phyloP scores from a whole-genome alignment of 1,140 invertebrate genomes.

The Rhysida immarginata region DNA sequence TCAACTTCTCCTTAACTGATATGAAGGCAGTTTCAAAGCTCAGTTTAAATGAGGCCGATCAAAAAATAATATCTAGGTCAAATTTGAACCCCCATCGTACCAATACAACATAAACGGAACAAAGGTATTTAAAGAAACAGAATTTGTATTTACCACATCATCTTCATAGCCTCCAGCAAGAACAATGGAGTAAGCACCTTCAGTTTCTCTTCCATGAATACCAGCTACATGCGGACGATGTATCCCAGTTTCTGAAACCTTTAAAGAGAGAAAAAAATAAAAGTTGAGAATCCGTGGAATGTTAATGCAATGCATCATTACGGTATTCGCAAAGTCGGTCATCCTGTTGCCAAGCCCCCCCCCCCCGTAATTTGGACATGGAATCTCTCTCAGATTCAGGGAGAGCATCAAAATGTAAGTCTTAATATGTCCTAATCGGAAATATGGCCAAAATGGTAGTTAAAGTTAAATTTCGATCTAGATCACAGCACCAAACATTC shows the following conservation, averaged over 20 bases:
- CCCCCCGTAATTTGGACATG: neutral
- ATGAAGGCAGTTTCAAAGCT: too few relatives aligned
- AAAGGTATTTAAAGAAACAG: too few relatives aligned
- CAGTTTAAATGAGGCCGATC: neutral
- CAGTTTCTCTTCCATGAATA: conserved; percentile 61
- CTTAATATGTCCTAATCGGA: too few relatives aligned
- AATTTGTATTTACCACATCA: conserved; percentile 43
- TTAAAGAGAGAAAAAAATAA: conserved; percentile 12
- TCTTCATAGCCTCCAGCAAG: conserved; percentile 76
- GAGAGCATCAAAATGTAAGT: neutral
- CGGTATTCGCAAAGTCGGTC: too few relatives aligned
- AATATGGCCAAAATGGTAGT: too few relatives aligned
- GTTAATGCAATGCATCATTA: neutral
- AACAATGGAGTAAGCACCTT: conserved; percentile 69
- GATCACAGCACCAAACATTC: too few relatives aligned
- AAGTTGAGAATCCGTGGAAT: neutral
- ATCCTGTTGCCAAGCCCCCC: too few relatives aligned
- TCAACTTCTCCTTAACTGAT: too few relatives aligned
- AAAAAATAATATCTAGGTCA: neutral
- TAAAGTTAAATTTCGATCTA: too few relatives aligned
- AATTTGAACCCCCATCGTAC: too few relatives aligned
- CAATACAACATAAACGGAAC: too few relatives aligned
- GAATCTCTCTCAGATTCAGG: neutral
- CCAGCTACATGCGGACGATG: conserved; percentile 69
- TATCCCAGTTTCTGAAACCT: conserved; percentile 65